phyloP scores from a whole-genome alignment of 2,797 vertebrate genomes.

The Remorina albescens region DNA sequence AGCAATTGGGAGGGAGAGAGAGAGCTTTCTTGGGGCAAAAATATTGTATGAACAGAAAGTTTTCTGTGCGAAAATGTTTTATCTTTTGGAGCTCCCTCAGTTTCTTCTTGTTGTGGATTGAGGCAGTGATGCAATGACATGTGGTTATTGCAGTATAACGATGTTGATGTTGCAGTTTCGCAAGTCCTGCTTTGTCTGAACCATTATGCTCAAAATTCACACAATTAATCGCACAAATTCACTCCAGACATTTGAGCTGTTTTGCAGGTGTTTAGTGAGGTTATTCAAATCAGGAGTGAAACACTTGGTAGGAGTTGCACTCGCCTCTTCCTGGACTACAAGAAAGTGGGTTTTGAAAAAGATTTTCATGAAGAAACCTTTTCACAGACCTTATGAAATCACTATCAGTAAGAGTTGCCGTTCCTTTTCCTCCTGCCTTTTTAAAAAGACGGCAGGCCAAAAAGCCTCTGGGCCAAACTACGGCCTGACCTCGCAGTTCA shows the following conservation, averaged over 20 bases:
- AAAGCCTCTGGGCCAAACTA: constrained; percentile 53
- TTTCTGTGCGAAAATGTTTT: constrained; percentile 7
- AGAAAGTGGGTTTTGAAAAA: neutral
- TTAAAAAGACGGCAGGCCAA: constrained; percentile 48
- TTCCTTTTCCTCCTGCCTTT: constrained; percentile 14
- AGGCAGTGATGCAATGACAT: neutral
- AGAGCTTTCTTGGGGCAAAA: constrained; percentile 35
- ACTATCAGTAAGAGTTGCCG: constrained; percentile 32
- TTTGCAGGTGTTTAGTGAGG: neutral
- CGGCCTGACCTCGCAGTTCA: constrained; percentile 58
- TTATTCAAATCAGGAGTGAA: constrained; percentile 1
- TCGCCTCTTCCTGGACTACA: neutral
- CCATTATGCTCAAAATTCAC: neutral
- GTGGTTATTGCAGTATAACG: neutral
- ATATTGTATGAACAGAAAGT: constrained; percentile 10
- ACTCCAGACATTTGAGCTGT: neutral
- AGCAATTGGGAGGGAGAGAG: neutral
- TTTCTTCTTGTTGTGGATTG: neutral
- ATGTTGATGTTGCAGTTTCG: neutral
- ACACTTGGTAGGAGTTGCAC: constrained; percentile 7
- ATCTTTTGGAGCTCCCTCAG: neutral
- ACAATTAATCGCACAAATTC: neutral
- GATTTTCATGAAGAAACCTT: constrained; percentile 4
- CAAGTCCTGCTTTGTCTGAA: no score
- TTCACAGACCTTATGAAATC: constrained; percentile 35